phyloP scores from a whole-genome alignment of 2,113 vertebrate species.

The Peromyscus maniculatus region DNA sequence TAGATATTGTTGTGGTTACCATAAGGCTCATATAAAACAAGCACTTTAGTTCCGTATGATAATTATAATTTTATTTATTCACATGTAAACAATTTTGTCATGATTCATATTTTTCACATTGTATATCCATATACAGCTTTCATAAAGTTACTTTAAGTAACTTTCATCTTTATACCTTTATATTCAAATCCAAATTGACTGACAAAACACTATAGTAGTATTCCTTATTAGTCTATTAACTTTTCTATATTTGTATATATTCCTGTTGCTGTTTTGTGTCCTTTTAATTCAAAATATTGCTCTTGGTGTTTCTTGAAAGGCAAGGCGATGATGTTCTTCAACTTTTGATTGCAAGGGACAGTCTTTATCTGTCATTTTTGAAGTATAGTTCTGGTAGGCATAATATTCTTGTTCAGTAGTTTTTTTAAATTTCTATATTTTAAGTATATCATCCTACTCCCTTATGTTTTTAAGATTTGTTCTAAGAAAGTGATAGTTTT shows the following conservation, averaged over 20 bases:
- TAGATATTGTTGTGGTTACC: neutral
- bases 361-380: neutral
- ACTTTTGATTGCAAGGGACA: neutral
- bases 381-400: neutral
- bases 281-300: neutral
- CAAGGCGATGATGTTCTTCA: neutral
- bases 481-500: neutral
- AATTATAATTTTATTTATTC: neutral
- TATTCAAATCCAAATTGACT: neutral
- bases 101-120: neutral
- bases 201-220: neutral
- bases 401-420: neutral
- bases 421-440: conserved; percentile 8
- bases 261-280: neutral
- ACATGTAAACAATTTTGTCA: neutral
- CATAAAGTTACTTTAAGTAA: neutral
- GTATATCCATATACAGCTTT: neutral
- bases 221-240: neutral
- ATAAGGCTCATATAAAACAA: neutral
- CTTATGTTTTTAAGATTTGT: conserved; percentile 8
- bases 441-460: neutral
- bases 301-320: neutral
- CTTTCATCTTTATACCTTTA: neutral
- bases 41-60: neutral
- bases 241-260: neutral